Percentiles rank a stretch among this genome's conserved stretches.
Conservation (phyloP, 2,113 vertebrate genomes). For the Hydropotes inermis region DNA sequence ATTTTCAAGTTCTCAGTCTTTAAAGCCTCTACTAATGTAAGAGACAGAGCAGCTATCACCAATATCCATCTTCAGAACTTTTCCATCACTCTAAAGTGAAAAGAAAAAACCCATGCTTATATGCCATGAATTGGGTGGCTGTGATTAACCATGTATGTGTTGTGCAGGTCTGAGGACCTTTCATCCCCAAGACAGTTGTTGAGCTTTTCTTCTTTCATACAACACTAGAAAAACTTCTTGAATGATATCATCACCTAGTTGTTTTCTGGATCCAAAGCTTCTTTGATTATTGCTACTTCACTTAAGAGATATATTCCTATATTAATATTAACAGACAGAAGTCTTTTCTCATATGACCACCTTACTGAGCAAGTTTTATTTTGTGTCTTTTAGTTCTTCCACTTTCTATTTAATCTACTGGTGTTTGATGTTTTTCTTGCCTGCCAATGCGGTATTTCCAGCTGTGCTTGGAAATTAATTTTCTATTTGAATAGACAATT, state of each 20-base stretch:
- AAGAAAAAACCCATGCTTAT: too few relatives aligned
- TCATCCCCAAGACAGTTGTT: not conserved
- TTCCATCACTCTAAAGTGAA: not conserved
- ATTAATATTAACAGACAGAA: not conserved
- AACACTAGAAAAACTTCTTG: not conserved
- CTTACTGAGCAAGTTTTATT: not conserved
- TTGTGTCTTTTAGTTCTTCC: not conserved
- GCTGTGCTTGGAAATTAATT: slow-evolving; percentile 63
- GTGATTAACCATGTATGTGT: not conserved
- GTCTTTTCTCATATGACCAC: not conserved
- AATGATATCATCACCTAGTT: not conserved
- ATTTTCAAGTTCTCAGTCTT: not conserved
- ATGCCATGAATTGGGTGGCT: not conserved
- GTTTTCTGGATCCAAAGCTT: not conserved
- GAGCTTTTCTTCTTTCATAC: not conserved
- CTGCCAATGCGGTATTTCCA: slow-evolving; percentile 51
- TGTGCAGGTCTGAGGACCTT: not conserved
- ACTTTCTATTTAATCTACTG: slow-evolving; percentile 46
- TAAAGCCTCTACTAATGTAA: not conserved
- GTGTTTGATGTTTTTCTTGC: slow-evolving; percentile 43
- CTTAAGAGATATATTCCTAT: not conserved
- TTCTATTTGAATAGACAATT: slow-evolving; percentile 63
- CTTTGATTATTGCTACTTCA: not conserved
- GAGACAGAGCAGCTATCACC: not conserved
- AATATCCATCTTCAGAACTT: not conserved